Evolutionary conservation across 1,140 invertebrate species (phyloP), one percentile per base, ranked within the genome.

Genomic region (Drosophila elegans): DNA sequence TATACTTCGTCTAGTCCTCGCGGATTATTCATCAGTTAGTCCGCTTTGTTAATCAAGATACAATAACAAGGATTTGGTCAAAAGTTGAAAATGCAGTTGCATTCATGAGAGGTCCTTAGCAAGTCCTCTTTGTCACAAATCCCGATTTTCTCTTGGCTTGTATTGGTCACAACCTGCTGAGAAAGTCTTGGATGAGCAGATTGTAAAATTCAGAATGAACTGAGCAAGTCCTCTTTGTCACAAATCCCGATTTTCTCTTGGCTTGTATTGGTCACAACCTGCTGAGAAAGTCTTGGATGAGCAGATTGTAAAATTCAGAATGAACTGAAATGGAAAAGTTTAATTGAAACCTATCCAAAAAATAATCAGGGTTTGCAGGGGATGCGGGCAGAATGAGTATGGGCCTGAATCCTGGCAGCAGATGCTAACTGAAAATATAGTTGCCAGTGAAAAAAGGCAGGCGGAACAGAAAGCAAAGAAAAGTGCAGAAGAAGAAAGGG

Each of bases 261-360:
- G 0, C 12, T 46, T 29, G 42, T 34, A 48, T 21, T 66, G 25
- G 13, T 27, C 25, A 11, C 27, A 27, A 57, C 16, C 39, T 64
- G 39, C 36, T 34, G 21, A 1, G 52, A 3, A 57, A 34, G 6
- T 21, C 27, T 29, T 21, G 21, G 16, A 34, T 39, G 32, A 21
- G 27, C 39, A 53, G 38, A 53, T 46, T 38, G 48, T 9, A 10
- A 61, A 54, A 67, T 74, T 69, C 52, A 38, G 49, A 60, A 64
- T 69, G 57, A 83, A 89, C 84, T 63, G 59, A 72, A 75, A 80
- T 63, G 75, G 52, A 89, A 89, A 89, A 89, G 74, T 89, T 84
- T 90, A 90, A 89, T 89, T 89, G 80, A 78, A 89, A 80, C 56
- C 49, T 62, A 62, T 60, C 29, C 21, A n/a, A 66, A 62, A 44